Evolutionary conservation across 92 coral and sea anemone species (phyloP), one percentile per base, ranked within the genome.

Genomic region (Actinostola sp.): DNA sequence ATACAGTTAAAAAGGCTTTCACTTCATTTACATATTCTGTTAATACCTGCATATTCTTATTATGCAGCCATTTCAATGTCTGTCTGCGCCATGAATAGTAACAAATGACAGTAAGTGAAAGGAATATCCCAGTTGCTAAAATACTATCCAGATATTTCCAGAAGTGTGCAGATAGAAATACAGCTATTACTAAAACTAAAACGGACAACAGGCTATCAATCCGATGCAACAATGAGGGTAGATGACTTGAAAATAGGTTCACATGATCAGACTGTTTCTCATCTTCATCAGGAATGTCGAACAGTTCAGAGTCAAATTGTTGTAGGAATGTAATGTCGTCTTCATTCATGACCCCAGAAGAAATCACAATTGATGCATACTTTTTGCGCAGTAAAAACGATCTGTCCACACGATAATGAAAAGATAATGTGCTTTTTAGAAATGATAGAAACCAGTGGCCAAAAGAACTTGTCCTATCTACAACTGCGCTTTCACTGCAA

Each of bases 241-340:
- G 23, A 5, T 9, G 8, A 24, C 59, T 8, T 58, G 12, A 26
- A 8, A 8, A 12, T 32, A 11, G 19, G 23, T 46, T 0, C 45
- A 49, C 27, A 8, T n/a, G 57, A 25, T 45, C n/a, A 14, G 14
- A 29, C 28, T 21, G 50, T 52, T 52, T 50, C 26, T 13, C 21
- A 20, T 50, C 32, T 10, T 29, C 39, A 49, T 55, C 64, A 50
- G 32, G 13, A 50, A 30, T 23, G 66, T 79, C 63, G 52, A 70
- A 84, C 42, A 85, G 84, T 56, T 72, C 79, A 2, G 93, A 89
- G 65, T 94, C 98, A 82, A 91, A 94, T 66, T 79, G 83, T 57
- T 71, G 75, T 61, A 94, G 69, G 61, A 91, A 89, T 3, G 52
- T 64, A 14, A 63, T 33, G 65, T 92, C 92, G 32, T 94, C 97